phyloP scores from a whole-genome alignment of 1,140 invertebrate genomes.

The Dendrolimus punctatus region DNA sequence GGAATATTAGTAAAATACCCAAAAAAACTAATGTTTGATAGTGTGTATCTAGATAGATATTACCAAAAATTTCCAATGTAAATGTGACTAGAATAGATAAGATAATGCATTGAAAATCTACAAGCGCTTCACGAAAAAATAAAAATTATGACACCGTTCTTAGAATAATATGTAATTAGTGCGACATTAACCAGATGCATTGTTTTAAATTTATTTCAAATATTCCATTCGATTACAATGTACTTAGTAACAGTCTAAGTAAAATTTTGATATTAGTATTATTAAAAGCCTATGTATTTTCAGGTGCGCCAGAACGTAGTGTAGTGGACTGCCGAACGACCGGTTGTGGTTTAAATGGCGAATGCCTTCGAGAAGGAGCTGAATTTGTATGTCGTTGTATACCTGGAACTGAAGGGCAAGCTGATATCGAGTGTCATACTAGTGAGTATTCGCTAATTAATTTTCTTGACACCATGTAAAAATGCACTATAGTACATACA shows the following conservation, averaged over 20 bases:
- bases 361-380: constrained; percentile 84
- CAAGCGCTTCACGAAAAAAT: too few species aligned
- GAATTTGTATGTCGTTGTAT: constrained; percentile 88
- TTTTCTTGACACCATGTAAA: constrained; percentile 58
- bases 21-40: too few species aligned
- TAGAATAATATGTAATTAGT: too few species aligned
- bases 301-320: constrained; percentile 78
- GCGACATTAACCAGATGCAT: too few species aligned
- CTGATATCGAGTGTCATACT: constrained; percentile 82
- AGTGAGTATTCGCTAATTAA: constrained; percentile 76
- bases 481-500: constrained; percentile 42
- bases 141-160: too few species aligned
- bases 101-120: too few species aligned
- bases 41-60: too few species aligned
- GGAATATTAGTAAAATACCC: too few species aligned
- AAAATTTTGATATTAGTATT: neutral
- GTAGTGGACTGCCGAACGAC: constrained; percentile 84
- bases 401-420: constrained; percentile 80
- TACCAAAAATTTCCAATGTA: too few species aligned
- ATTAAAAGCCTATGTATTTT: constrained; percentile 11
- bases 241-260: neutral
- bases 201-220: too few species aligned
- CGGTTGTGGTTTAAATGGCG: constrained; percentile 86
- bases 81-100: too few species aligned
- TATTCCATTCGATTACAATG: neutral